phyloP scores from a whole-genome alignment of 2,888 invertebrate genomes.

The Perizoma flavofasciatum region DNA sequence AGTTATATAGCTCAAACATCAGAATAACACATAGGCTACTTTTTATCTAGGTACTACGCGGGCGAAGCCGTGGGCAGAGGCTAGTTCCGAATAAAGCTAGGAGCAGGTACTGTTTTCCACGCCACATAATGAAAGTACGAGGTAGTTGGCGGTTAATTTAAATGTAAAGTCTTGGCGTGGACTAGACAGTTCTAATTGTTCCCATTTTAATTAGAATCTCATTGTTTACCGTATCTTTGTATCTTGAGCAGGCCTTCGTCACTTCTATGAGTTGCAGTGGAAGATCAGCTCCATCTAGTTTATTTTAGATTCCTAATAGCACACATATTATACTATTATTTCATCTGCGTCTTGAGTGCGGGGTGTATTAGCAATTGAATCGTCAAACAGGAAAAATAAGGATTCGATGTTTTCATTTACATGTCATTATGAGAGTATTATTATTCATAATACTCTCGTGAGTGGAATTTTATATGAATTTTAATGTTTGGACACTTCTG shows the following conservation, averaged over 20 bases:
- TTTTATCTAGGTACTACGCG: too few relatives aligned
- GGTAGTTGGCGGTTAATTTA: constrained; percentile 30
- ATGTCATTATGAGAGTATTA: constrained; percentile 11
- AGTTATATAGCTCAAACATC: too few relatives aligned
- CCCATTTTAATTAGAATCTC: constrained; percentile 41
- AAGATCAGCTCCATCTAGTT: constrained; percentile 2
- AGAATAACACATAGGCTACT: too few relatives aligned
- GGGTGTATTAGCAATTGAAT: constrained; percentile 33
- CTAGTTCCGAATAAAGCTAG: too few relatives aligned
- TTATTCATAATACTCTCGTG: constrained; percentile 4
- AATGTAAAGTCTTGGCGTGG: constrained; percentile 34
- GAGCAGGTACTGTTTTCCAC: not conserved
- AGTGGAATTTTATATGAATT: constrained; percentile 3
- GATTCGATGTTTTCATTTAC: constrained; percentile 28
- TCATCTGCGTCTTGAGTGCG: constrained; percentile 6
- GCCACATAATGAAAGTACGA: constrained; percentile 22
- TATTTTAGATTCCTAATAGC: not conserved
- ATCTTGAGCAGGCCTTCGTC: constrained; percentile 26
- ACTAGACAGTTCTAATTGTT: constrained; percentile 27
- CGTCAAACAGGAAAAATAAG: constrained; percentile 25
- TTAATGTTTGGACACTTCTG: not conserved
- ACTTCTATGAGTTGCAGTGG: constrained; percentile 6
- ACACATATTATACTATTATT: too few relatives aligned
- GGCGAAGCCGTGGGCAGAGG: too few relatives aligned
- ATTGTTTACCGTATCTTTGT: constrained; percentile 39